Conservation (phyloP, 2,113 vertebrate species). For the Vidua chalybeata region DNA sequence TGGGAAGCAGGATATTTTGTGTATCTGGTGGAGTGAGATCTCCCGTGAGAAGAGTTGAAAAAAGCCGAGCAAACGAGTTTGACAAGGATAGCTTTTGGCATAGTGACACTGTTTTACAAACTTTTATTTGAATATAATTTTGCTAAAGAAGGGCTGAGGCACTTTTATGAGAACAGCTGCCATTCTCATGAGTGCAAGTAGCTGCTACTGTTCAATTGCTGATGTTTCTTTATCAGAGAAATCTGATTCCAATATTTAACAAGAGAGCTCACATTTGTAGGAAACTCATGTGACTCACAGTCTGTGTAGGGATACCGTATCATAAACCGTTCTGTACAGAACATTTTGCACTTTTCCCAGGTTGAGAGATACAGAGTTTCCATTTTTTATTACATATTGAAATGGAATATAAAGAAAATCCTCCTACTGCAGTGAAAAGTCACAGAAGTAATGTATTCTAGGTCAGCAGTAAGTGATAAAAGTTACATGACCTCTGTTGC, state of each 20-base stretch:
- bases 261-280: not conserved
- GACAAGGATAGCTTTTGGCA: slow-evolving; percentile 23
- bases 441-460: not conserved
- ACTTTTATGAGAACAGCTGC: slow-evolving; percentile 30
- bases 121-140: slow-evolving; percentile 11
- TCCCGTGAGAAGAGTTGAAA: not conserved
- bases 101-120: not conserved
- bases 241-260: slow-evolving; percentile 4
- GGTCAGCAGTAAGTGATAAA: not conserved
- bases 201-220: not conserved
- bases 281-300: not conserved
- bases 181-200: not conserved
- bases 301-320: not conserved
- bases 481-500: not conserved
- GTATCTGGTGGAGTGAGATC: not conserved
- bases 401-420: not conserved
- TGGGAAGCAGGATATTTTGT: slow-evolving; percentile 30
- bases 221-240: not conserved
- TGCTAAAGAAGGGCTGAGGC: not conserved
- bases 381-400: slow-evolving; percentile 1
- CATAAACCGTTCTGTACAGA: not conserved
- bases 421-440: not conserved
- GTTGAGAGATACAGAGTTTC: not conserved
- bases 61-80: slow-evolving; percentile 11
- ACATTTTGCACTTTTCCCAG: not conserved